A percentile compares a stretch with the other conserved stretches of the same genome.
Conservation (phyloP, 2,888 invertebrate species). For the Monochamus alternatus region DNA sequence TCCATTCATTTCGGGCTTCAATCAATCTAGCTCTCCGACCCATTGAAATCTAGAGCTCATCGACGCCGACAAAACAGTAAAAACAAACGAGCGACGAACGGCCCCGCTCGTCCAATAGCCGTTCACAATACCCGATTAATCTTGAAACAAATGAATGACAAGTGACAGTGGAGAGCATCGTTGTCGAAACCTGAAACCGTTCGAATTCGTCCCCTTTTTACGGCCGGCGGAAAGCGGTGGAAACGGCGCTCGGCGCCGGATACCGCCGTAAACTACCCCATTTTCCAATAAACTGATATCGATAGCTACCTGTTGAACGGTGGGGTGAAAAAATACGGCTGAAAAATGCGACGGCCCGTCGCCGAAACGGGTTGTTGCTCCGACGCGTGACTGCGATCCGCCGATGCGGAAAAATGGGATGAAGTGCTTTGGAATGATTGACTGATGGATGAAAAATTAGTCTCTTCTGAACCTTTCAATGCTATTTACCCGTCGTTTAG, state of each 20-base stretch:
- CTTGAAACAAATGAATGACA: slow-evolving; percentile 62
- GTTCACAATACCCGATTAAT: slow-evolving; percentile 63
- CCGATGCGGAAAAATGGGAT: slow-evolving; percentile 34
- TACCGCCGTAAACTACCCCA: slow-evolving; percentile 69
- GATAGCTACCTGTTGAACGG: slow-evolving; percentile 71
- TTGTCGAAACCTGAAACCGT: slow-evolving; percentile 45
- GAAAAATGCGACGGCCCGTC: slow-evolving; percentile 25
- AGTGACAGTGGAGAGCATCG: slow-evolving; percentile 59
- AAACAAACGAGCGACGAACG: slow-evolving; percentile 55
- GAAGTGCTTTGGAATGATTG: background rate
- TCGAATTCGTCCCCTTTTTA: slow-evolving; percentile 51
- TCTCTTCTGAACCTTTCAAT: background rate
- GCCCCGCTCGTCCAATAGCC: slow-evolving; percentile 56
- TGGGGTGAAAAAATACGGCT: slow-evolving; percentile 58
- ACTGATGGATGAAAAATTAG: background rate
- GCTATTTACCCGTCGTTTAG: background rate
- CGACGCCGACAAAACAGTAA: slow-evolving; percentile 58
- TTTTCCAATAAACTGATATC: slow-evolving; percentile 72
- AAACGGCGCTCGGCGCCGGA: slow-evolving; percentile 65
- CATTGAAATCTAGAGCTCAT: slow-evolving; percentile 56
- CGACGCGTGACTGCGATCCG: slow-evolving; percentile 42
- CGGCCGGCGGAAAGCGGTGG: slow-evolving; percentile 46
- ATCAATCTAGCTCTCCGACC: slow-evolving; percentile 54
- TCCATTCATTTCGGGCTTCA: slow-evolving; percentile 55
- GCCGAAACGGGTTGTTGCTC: slow-evolving; percentile 32